These are phyloP conservation scores for Vanessa atalanta DNA, from an alignment of 1,140 invertebrate species.

Conservation along the genomic window DNA sequence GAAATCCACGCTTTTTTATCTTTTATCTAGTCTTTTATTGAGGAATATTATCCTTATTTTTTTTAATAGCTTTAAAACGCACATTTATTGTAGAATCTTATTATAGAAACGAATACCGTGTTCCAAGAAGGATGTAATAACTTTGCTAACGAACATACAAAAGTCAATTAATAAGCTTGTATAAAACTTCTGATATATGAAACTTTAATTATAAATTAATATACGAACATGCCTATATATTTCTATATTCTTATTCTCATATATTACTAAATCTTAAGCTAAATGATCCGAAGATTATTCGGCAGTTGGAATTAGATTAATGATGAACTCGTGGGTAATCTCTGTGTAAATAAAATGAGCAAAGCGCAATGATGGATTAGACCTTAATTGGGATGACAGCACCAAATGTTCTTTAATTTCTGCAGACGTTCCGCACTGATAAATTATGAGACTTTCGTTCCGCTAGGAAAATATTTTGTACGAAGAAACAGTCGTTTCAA, in stretches of 20 bases:
- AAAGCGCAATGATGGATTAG: constrained; percentile 25
- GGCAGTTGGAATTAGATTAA: constrained; percentile 16
- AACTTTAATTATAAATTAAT: too few relatives aligned
- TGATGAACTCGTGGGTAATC: constrained; percentile 15
- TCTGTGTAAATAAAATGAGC: constrained; percentile 25
- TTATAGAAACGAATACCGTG: too few relatives aligned
- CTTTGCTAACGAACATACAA: too few relatives aligned
- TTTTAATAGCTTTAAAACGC: too few relatives aligned
- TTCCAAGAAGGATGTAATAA: too few relatives aligned
- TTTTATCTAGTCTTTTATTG: too few relatives aligned
- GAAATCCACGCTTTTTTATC: too few relatives aligned
- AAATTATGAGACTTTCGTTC: constrained; percentile 10
- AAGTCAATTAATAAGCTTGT: too few relatives aligned
- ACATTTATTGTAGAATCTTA: too few relatives aligned
- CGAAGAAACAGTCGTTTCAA: neutral
- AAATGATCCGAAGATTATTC: constrained; percentile 15
- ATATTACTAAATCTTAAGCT: neutral
- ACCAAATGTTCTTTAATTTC: constrained; percentile 26
- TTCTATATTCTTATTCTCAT: neutral
- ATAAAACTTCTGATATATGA: too few relatives aligned
- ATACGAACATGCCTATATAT: too few relatives aligned
- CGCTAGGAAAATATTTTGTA: constrained; percentile 7
- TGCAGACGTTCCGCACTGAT: constrained; percentile 14
- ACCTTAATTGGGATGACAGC: constrained; percentile 24
- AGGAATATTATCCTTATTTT: too few relatives aligned